Conservation (phyloP, 1,140 invertebrate genomes). For the Coelopa frigida region DNA sequence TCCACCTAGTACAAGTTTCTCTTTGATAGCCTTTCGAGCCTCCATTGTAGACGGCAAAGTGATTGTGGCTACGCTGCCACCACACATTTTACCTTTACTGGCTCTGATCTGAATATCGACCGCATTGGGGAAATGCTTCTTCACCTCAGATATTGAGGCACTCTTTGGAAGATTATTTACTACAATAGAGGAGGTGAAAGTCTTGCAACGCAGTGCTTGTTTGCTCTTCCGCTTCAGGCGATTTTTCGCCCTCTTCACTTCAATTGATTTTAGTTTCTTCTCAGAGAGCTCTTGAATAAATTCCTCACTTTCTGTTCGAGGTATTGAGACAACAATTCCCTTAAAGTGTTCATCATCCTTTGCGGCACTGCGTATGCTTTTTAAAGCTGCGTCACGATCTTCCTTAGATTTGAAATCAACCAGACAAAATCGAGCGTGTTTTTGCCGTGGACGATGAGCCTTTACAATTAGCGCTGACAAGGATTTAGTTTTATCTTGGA, state of each 20-base stretch:
- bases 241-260: slow-evolving; percentile 27
- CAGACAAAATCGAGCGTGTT: slow-evolving; percentile 35
- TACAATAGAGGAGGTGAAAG: slow-evolving; percentile 32
- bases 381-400: slow-evolving; percentile 25
- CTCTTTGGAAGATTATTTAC: slow-evolving; percentile 36
- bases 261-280: slow-evolving; percentile 27
- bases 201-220: slow-evolving; percentile 18
- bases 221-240: slow-evolving; percentile 27
- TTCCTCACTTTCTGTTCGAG: slow-evolving; percentile 33
- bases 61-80: slow-evolving; percentile 28
- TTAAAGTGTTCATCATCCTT: slow-evolving; percentile 18
- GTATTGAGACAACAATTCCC: slow-evolving; percentile 24
- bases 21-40: slow-evolving; percentile 27
- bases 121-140: slow-evolving; percentile 28
- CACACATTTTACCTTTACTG: slow-evolving; percentile 14
- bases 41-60: slow-evolving; percentile 33
- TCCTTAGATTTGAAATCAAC: slow-evolving; percentile 27
- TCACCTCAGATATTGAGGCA: slow-evolving; percentile 23
- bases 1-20: slow-evolving; percentile 23
- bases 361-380: slow-evolving; percentile 19
- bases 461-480: slow-evolving; percentile 27
- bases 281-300: slow-evolving; percentile 31
- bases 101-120: slow-evolving; percentile 38
- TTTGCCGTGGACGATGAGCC: slow-evolving; percentile 31
- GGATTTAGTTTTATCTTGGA: slow-evolving; percentile 21